These are phyloP conservation scores for Halisarca cf. caerulea DNA, from an alignment of 37 sponge, comb jelly and placozoan species.

Conservation along the genomic window DNA sequence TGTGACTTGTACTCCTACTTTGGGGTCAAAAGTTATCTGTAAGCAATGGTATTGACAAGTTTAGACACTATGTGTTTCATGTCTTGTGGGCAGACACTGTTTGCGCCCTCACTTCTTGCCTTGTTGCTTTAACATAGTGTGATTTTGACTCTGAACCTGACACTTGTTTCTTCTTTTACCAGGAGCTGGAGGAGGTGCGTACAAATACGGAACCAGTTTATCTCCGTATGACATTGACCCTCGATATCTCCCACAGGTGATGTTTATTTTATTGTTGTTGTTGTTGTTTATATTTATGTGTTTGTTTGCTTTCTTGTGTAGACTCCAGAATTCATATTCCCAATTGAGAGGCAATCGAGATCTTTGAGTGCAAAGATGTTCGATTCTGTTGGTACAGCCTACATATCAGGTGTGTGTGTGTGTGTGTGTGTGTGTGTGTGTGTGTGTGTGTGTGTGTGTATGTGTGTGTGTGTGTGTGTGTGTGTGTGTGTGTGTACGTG, in stretches of 20 bases:
- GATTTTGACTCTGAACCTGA: no score
- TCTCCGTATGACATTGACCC: constrained; percentile 80
- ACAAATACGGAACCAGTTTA: constrained; percentile 3
- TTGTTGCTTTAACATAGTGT: no score
- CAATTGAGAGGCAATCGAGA: constrained; percentile 53
- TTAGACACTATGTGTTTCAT: no score
- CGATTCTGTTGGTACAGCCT: constrained; percentile 56
- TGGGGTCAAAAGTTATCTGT: no score
- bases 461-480: no score
- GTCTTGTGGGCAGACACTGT: no score
- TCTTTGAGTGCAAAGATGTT: constrained; percentile 72
- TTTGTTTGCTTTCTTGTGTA: no score
- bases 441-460: no score
- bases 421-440: no score
- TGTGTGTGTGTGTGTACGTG: background rate
- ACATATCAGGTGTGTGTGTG: constrained; percentile 46
- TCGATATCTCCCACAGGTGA: constrained; percentile 66
- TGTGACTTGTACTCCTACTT: no score
- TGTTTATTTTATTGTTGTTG: background rate
- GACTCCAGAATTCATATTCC: constrained; percentile 82
- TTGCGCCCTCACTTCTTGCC: no score
- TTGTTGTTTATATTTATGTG: background rate
- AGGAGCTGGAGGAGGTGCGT: background rate
- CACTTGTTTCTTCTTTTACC: background rate
- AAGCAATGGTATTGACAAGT: no score